Conservation (phyloP, 2,113 vertebrate genomes). For the Ammospiza nelsoni region DNA sequence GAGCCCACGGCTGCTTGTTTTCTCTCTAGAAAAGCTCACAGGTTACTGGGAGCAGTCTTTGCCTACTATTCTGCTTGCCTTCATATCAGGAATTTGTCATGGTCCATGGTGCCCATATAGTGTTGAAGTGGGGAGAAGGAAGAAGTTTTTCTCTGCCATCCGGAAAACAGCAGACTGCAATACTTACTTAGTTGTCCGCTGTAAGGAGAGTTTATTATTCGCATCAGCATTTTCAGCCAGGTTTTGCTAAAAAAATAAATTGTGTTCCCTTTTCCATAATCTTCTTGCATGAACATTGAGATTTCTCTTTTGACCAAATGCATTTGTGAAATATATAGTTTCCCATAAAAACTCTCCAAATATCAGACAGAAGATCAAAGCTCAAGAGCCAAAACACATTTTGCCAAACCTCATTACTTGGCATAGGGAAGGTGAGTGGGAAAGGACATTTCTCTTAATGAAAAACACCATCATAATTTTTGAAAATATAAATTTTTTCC, state of each 20-base stretch:
- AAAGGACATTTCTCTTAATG: background rate
- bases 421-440: background rate
- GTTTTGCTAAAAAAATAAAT: background rate
- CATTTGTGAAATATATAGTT: background rate
- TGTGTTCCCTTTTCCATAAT: background rate
- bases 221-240: background rate
- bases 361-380: background rate
- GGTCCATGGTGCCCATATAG: background rate
- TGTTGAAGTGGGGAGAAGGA: background rate
- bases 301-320: background rate
- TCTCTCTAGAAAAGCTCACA: background rate
- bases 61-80: background rate
- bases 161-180: background rate
- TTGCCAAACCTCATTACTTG: conserved; percentile 1
- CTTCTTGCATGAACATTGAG: background rate
- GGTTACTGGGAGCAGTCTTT: background rate
- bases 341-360: background rate
- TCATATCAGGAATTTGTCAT: background rate
- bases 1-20: background rate
- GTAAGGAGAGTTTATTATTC: background rate
- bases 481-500: background rate
- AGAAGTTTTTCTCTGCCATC: background rate
- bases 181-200: background rate
- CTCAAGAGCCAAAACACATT: background rate
- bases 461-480: background rate